Evolutionary conservation across 2,113 vertebrate species (phyloP).

Genomic region (Chrysemys picta): DNA sequence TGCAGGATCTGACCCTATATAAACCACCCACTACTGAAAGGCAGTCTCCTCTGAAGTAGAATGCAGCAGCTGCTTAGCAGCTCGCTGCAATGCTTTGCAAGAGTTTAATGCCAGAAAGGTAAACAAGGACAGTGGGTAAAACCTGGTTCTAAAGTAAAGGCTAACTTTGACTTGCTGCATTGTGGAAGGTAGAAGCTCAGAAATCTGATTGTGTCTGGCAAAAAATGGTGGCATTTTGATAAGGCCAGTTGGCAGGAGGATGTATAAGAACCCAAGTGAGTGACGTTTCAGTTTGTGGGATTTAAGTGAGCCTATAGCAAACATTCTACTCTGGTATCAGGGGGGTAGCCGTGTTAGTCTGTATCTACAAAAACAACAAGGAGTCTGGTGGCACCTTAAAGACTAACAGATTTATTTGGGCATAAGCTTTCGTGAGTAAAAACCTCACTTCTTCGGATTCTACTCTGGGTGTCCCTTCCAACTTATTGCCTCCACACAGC

Average conservation of each 20-base stretch:
- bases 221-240: slow-evolving; percentile 1
- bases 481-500: slow-evolving; percentile 34
- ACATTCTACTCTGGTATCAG: slow-evolving; percentile 24
- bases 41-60: neutral
- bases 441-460: no score
- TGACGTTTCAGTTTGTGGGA: slow-evolving; percentile 8
- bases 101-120: neutral
- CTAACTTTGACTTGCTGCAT: neutral
- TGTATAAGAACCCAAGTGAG: neutral
- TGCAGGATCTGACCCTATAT: neutral
- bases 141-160: neutral
- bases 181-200: neutral
- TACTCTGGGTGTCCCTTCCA: neutral
- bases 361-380: no score
- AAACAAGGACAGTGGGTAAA: slow-evolving; percentile 2
- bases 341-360: no score
- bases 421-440: no score
- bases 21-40: neutral
- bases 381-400: no score
- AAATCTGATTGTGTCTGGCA: slow-evolving; percentile 14
- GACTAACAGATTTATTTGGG: no score
- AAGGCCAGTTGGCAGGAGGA: neutral
- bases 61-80: neutral
- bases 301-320: slow-evolving; percentile 24
- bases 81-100: neutral